Percentiles rank a stretch among this genome's conserved stretches.
Conservation (phyloP, 1,140 invertebrate species). For the Cotesia vestalis region DNA sequence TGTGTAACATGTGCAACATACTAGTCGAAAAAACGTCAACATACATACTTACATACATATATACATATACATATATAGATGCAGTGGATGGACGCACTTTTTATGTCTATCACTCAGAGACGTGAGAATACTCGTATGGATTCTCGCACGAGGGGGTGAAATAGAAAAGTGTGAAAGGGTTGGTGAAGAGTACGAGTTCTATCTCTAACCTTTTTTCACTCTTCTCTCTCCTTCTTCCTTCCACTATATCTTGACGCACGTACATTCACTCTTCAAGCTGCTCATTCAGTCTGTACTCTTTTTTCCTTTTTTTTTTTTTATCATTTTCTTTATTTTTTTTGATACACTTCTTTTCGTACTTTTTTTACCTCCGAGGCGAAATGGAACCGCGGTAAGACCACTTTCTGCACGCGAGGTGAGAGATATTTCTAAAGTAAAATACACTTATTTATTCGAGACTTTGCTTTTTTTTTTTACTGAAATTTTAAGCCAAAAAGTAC, state of each 20-base stretch:
- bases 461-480: no score
- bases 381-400: conserved; percentile 26
- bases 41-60: no score
- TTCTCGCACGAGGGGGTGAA: background rate
- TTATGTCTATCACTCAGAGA: background rate
- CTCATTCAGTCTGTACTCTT: conserved; percentile 37
- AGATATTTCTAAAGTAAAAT: conserved; percentile 10
- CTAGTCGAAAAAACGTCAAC: no score
- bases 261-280: conserved; percentile 45
- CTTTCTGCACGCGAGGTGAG: conserved; percentile 33
- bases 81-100: conserved; percentile 1
- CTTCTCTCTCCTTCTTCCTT: conserved; percentile 9
- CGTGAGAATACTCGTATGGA: no score
- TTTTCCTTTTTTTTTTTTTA: conserved; percentile 16
- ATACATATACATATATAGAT: no score
- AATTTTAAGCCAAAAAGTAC: no score
- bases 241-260: conserved; percentile 41
- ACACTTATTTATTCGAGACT: background rate
- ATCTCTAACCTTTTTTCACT: background rate
- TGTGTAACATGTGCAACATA: background rate
- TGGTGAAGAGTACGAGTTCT: conserved; percentile 13
- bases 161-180: conserved; percentile 20
- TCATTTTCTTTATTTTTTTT: conserved; percentile 6
- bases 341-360: conserved; percentile 16
- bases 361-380: conserved; percentile 28